phyloP scores from a whole-genome alignment of 2,888 invertebrate genomes.

The Taphrorychus bicolor region DNA sequence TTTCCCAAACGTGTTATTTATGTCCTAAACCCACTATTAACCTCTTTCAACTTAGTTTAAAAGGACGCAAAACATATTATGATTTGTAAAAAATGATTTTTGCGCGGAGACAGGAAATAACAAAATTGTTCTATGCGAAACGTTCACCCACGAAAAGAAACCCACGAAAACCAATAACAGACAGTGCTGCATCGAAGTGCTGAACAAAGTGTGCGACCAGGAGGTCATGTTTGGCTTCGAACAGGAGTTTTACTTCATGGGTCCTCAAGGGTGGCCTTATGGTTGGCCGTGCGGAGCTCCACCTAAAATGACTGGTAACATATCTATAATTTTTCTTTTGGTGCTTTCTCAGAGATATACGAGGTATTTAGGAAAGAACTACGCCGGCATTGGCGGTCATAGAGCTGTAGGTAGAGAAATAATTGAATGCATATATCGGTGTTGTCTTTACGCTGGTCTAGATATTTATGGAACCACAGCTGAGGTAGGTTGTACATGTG shows the following conservation, averaged over 20 bases:
- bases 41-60: too few relatives aligned
- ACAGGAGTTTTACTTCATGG: slow-evolving; percentile 69
- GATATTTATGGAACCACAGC: slow-evolving; percentile 80
- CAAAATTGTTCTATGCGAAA: slow-evolving; percentile 79
- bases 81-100: background rate
- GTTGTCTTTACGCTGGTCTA: slow-evolving; percentile 82
- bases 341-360: too few relatives aligned
- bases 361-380: slow-evolving; percentile 68
- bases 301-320: slow-evolving; percentile 8
- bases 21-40: too few relatives aligned
- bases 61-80: too few relatives aligned
- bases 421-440: slow-evolving; percentile 79
- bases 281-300: slow-evolving; percentile 72
- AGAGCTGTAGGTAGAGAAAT: slow-evolving; percentile 81
- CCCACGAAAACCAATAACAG: slow-evolving; percentile 66
- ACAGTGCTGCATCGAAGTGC: slow-evolving; percentile 60
- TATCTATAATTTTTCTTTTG: background rate
- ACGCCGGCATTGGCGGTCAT: slow-evolving; percentile 83
- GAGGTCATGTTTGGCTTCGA: slow-evolving; percentile 80
- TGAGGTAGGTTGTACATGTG: slow-evolving; percentile 73
- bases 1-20: too few relatives aligned
- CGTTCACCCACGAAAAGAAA: slow-evolving; percentile 70
- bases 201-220: slow-evolving; percentile 67
- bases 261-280: slow-evolving; percentile 68
- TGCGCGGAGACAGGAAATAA: slow-evolving; percentile 59